Evolutionary conservation across 1,140 invertebrate genomes (phyloP), one percentile per base, ranked within the genome.

Genomic region (Bombus sylvicola): DNA sequence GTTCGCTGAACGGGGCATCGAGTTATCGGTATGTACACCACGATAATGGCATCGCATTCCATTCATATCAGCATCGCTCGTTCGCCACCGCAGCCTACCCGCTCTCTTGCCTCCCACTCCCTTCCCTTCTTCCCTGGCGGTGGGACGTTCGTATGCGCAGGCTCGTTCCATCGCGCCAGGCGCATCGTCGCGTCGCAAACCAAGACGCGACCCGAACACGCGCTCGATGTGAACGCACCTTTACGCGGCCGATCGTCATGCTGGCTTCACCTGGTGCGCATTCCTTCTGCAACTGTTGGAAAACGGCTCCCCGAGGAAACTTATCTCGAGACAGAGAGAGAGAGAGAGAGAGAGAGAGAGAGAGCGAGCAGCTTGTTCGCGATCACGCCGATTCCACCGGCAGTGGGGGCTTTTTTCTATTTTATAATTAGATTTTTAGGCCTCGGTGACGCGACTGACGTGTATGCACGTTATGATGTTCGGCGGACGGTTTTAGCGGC

Each of bases 11-110:
- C 86, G 77, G 79, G 71, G 81, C 86, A 91, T 88, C 87, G 90
- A 93, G 90, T 93, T 94, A 93, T 94, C 92, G 91, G 91, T 92
- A 89, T 90, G 86, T 92, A 91, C 88, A 86, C 89, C 86, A 89
- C 92, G 94, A 94, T 93, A 94, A 94, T 94, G 92, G 92, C 91
- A 93, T 94, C 91, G 93, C 94, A 94, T 94, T 94, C 94, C 93
- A 93, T 94, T 94, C 91, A 90, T 94, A 94, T 94, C 93, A 93
- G 91, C 89, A 91, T 93, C 88, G 80, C 81, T 87, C 86, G 89
- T 80, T 88, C 83, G 71, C 84, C 88, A 87, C 87, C 71, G 80
- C 87, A 68, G 62, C 76, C 53, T 79, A 66, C 62, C 71, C 85
- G 57, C 71, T 77, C 62, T 75, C 80, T 59, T 72, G 18, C 59